Percentiles rank a stretch among this genome's conserved stretches.
Conservation (phyloP, 2,113 vertebrate genomes). For the Martes martes region DNA sequence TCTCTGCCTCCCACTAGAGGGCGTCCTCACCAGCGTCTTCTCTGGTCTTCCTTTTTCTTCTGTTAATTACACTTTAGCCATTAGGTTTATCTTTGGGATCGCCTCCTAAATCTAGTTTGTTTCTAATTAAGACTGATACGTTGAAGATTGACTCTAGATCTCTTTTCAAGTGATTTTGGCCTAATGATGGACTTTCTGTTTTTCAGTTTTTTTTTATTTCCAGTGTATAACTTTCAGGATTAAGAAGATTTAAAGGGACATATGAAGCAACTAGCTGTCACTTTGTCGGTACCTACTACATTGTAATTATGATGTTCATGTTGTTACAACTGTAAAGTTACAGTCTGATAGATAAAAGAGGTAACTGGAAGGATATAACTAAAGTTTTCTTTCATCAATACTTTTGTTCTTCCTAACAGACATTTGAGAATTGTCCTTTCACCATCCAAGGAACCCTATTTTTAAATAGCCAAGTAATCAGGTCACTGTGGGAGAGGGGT, state of each 20-base stretch:
- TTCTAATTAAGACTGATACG: not conserved
- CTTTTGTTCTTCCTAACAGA: not conserved
- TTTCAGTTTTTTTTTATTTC: not conserved
- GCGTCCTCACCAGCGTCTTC: not conserved
- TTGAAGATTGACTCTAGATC: not conserved
- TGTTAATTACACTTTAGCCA: not conserved
- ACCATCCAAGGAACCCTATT: not conserved
- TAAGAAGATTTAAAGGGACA: not conserved
- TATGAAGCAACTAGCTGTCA: not conserved
- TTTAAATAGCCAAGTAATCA: slow-evolving; percentile 20
- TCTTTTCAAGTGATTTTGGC: not conserved
- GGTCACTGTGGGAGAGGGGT: not conserved
- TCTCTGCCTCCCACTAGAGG: not conserved
- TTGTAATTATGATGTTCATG: not conserved
- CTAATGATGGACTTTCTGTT: not conserved
- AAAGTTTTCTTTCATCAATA: not conserved
- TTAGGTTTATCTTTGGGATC: not conserved
- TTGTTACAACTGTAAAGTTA: not conserved
- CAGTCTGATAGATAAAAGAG: not conserved
- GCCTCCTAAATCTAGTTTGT: not conserved
- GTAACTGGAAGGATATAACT: not conserved
- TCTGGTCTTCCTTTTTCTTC: not conserved
- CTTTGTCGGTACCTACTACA: not conserved
- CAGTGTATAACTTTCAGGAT: not conserved
- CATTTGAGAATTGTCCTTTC: not conserved